A percentile compares a stretch with the other conserved stretches of the same genome.
Conservation (phyloP, 64 coral and sea anemone species). For the Orbicella faveolata region DNA sequence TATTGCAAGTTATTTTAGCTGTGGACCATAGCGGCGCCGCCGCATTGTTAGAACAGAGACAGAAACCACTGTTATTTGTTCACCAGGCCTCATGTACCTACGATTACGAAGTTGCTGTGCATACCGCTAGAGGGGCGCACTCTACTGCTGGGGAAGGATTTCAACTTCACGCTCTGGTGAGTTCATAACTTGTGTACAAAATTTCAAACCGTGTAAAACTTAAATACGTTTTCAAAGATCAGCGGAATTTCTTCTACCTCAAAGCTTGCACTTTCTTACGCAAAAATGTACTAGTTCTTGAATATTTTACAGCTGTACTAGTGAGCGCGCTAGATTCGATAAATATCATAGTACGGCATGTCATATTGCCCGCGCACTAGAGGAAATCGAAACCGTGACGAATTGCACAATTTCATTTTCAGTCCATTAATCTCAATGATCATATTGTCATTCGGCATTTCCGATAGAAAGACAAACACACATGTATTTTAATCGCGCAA, state of each 20-base stretch:
- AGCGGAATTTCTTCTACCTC: background rate
- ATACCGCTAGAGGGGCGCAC: conserved; percentile 64
- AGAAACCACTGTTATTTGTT: conserved; percentile 19
- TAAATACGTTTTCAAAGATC: background rate
- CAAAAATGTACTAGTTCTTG: no score
- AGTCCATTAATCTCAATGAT: no score
- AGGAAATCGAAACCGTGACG: no score
- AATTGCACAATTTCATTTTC: no score
- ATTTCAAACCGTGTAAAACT: background rate
- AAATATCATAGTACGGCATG: no score
- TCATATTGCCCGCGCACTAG: no score
- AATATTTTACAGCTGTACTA: no score
- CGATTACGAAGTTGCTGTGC: conserved; percentile 67
- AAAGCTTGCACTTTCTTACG: no score
- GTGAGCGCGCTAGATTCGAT: no score
- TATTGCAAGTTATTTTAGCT: background rate
- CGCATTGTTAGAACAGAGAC: background rate
- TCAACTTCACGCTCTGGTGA: conserved; percentile 67
- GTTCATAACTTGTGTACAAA: background rate
- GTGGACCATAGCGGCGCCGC: background rate
- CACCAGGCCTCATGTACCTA: conserved; percentile 44
- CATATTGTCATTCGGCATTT: no score
- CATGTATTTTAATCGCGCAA: no score
- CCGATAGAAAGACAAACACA: no score
- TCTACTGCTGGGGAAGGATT: conserved; percentile 70